Conservation (phyloP, 1,140 invertebrate species). For the Penaeus chinensis region DNA sequence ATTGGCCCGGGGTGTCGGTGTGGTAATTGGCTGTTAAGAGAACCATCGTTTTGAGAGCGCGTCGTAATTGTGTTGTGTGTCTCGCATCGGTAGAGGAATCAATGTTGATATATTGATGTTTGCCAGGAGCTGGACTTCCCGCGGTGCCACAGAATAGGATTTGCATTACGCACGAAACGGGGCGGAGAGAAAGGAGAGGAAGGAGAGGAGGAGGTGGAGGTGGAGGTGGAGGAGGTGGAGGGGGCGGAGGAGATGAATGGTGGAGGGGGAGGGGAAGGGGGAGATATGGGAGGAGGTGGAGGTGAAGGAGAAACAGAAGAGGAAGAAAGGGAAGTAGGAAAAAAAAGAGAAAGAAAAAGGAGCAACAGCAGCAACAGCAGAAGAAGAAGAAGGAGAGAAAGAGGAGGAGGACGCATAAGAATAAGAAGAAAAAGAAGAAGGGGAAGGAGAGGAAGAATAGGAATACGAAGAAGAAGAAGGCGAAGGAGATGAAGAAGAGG, state of each 20-base stretch:
- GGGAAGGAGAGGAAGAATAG: background rate
- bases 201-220: background rate
- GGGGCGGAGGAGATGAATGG: background rate
- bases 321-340: too few species aligned
- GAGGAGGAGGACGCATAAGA: background rate
- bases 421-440: background rate
- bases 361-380: too few species aligned
- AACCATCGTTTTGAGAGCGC: too few species aligned
- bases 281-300: too few species aligned
- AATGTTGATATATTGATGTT: conserved; percentile 42
- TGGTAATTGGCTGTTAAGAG: too few species aligned
- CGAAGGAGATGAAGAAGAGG: too few species aligned
- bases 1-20: too few species aligned
- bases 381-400: background rate
- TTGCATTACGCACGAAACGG: conserved; percentile 34
- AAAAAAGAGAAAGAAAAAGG: too few species aligned
- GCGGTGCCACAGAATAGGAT: conserved; percentile 10
- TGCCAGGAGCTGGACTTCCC: background rate
- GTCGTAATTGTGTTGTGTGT: conserved; percentile 36
- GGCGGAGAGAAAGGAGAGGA: background rate
- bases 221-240: background rate
- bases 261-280: too few species aligned
- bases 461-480: too few species aligned
- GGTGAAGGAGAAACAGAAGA: too few species aligned
- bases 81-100: conserved; percentile 31